phyloP scores from a whole-genome alignment of 1,140 invertebrate genomes.

The Chrysoperla carnea region DNA sequence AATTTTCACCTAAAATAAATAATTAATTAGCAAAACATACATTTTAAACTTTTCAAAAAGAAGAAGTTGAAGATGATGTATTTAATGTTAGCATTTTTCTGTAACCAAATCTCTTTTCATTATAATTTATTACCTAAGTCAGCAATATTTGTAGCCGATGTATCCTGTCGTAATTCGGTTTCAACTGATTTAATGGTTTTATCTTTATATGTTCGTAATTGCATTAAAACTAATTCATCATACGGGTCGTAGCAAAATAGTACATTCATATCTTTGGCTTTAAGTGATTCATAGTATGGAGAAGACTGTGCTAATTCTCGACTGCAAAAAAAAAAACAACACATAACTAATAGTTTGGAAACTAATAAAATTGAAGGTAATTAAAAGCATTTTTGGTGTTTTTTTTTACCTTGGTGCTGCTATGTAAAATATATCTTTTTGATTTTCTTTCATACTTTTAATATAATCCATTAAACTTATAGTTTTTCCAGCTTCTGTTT shows the following conservation, averaged over 20 bases:
- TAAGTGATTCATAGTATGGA: slow-evolving; percentile 87
- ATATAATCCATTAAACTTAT: slow-evolving; percentile 78
- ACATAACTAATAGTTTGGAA: neutral
- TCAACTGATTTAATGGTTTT: slow-evolving; percentile 77
- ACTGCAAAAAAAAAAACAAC: slow-evolving; percentile 31
- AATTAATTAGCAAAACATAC: neutral
- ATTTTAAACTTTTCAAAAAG: neutral
- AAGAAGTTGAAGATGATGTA: neutral
- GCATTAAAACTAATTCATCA: slow-evolving; percentile 88
- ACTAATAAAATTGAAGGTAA: neutral
- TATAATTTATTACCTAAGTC: slow-evolving; percentile 19
- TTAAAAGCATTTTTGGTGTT: neutral
- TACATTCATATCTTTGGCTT: slow-evolving; percentile 75
- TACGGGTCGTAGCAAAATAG: slow-evolving; percentile 91
- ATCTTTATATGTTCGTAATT: slow-evolving; percentile 67
- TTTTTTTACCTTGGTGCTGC: slow-evolving; percentile 66
- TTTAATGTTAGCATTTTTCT: neutral
- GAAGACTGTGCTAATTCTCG: slow-evolving; percentile 80
- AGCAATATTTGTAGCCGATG: slow-evolving; percentile 31
- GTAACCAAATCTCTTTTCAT: neutral
- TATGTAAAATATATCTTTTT: slow-evolving; percentile 84
- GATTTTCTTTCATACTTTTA: slow-evolving; percentile 52
- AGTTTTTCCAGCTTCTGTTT: slow-evolving; percentile 45
- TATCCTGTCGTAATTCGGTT: slow-evolving; percentile 74
- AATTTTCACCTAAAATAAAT: slow-evolving; percentile 34